Conservation (phyloP, 64 coral and sea anemone genomes). For the Montipora capricornis region DNA sequence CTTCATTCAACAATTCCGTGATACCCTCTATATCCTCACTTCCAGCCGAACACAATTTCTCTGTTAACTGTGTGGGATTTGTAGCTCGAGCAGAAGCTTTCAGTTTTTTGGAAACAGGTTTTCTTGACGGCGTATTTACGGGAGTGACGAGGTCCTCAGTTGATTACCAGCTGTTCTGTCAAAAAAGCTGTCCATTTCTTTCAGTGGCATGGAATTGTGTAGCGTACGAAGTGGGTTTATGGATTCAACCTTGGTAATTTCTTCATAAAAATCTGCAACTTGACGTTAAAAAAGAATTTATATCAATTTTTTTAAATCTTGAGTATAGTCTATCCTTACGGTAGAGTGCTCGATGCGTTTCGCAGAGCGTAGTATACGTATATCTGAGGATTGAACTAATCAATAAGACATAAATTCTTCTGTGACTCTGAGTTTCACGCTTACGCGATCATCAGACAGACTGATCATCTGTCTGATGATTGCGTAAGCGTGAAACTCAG, state of each 20-base stretch:
- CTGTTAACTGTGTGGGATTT: slow-evolving; percentile 15
- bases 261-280: slow-evolving; percentile 64
- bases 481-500: too few relatives aligned
- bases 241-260: slow-evolving; percentile 53
- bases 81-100: neutral
- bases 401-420: too few relatives aligned
- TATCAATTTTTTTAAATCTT: too few relatives aligned
- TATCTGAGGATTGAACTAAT: too few relatives aligned
- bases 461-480: too few relatives aligned
- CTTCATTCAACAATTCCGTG: neutral
- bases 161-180: slow-evolving; percentile 24
- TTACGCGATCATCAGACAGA: too few relatives aligned
- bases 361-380: too few relatives aligned
- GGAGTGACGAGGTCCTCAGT: slow-evolving; percentile 48
- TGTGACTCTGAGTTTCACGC: too few relatives aligned
- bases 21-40: slow-evolving; percentile 4
- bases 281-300: neutral
- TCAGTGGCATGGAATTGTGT: slow-evolving; percentile 51
- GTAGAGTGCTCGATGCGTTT: too few relatives aligned
- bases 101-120: slow-evolving; percentile 42
- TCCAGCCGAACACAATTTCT: neutral
- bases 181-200: slow-evolving; percentile 48
- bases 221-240: slow-evolving; percentile 55
- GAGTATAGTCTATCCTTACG: too few relatives aligned
- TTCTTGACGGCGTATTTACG: slow-evolving; percentile 45